These are phyloP conservation scores for Odontamblyopus rebecca DNA, from an alignment of 2,797 vertebrate species.

Conservation along the genomic window DNA sequence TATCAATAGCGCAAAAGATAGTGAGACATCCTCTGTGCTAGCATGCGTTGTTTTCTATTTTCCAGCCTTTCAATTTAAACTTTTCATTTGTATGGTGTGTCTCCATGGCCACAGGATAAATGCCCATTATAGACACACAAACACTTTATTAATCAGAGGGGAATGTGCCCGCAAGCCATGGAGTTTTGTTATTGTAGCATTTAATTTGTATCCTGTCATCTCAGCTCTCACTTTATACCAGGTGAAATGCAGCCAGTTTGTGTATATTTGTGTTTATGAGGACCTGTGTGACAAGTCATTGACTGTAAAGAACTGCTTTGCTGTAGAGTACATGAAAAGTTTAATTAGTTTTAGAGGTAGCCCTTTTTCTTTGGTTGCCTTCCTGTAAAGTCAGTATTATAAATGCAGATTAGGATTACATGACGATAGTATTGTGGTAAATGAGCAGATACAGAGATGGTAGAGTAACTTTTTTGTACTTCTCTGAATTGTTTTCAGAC, in stretches of 20 bases:
- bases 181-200: slow-evolving; percentile 28
- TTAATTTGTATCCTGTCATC: slow-evolving; percentile 28
- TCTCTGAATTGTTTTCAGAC: too few relatives aligned
- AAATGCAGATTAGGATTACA: too few relatives aligned
- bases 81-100: too few relatives aligned
- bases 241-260: slow-evolving; percentile 20
- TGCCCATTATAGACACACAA: not conserved
- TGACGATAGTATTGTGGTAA: too few relatives aligned
- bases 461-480: too few relatives aligned
- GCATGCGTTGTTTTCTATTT: too few relatives aligned
- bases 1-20: too few relatives aligned
- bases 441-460: too few relatives aligned
- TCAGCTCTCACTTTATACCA: slow-evolving; percentile 21
- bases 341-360: not conserved
- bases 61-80: too few relatives aligned
- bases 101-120: slow-evolving; percentile 16
- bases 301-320: not conserved
- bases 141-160: not conserved
- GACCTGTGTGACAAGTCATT: not conserved
- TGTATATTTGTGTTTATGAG: slow-evolving; percentile 14
- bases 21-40: too few relatives aligned
- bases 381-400: not conserved
- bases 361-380: not conserved
- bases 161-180: slow-evolving; percentile 12
- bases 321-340: not conserved